A percentile compares a stretch with the other conserved stretches of the same genome.
phyloP scores from a whole-genome alignment of 92 coral and sea anemone species.

The Phenganax marumi region DNA sequence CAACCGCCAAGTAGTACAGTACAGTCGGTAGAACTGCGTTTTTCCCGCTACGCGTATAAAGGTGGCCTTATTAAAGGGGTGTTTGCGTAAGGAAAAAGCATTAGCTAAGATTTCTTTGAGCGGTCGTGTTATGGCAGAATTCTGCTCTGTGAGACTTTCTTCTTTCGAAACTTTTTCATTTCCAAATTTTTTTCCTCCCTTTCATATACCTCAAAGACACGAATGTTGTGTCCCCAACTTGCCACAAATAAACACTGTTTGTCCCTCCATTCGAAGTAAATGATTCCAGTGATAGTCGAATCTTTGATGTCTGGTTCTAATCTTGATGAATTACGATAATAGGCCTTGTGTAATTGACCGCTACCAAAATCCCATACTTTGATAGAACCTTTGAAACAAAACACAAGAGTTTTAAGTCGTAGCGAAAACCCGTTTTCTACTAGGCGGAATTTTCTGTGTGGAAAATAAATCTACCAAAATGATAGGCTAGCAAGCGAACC shows the following conservation, averaged over 20 bases:
- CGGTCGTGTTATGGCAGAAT: no score
- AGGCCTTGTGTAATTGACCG: slow-evolving; percentile 88
- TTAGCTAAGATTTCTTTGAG: no score
- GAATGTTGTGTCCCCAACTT: slow-evolving; percentile 80
- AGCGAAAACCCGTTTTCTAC: no score
- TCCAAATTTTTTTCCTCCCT: no score
- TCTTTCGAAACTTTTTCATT: no score
- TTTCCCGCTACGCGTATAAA: background rate
- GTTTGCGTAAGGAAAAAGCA: no score
- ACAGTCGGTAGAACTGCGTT: no score
- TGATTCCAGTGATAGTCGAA: slow-evolving; percentile 77
- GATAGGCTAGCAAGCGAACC: no score
- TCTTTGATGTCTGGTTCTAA: slow-evolving; percentile 65
- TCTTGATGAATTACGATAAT: slow-evolving; percentile 44
- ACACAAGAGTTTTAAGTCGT: background rate
- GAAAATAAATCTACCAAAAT: no score
- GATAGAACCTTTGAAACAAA: slow-evolving; percentile 66
- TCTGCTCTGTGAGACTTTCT: no score
- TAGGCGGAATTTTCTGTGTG: no score
- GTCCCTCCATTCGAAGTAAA: slow-evolving; percentile 65
- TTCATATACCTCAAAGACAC: slow-evolving; percentile 69
- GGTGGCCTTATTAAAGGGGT: background rate
- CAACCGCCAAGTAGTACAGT: no score
- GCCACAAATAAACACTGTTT: slow-evolving; percentile 81
- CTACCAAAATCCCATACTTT: slow-evolving; percentile 99